phyloP scores from a whole-genome alignment of 2,113 vertebrate species.

The Merops nubicus region DNA sequence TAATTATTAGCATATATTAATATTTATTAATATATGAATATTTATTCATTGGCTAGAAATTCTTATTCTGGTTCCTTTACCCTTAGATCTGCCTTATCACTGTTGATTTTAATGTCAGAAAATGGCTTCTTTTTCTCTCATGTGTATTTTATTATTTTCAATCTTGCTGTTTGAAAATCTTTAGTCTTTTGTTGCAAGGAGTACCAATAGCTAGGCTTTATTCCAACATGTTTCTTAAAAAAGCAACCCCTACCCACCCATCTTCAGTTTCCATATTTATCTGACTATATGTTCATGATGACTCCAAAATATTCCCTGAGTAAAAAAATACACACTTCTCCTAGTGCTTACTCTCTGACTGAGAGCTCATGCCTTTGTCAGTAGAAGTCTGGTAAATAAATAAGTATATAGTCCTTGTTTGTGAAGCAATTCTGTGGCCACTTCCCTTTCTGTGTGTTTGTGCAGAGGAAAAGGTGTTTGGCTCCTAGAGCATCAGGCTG shows the following conservation, averaged over 20 bases:
- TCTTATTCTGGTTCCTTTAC: not conserved
- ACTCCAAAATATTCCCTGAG: not conserved
- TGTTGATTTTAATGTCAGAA: not conserved
- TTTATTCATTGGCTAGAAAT: not conserved
- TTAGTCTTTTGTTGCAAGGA: not conserved
- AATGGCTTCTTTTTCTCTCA: not conserved
- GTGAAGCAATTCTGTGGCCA: not conserved
- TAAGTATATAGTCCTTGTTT: not conserved
- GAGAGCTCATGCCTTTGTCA: not conserved
- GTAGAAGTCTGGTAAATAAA: not conserved
- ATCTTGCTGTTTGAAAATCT: not conserved
- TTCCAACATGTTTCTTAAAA: not conserved
- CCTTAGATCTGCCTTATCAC: not conserved
- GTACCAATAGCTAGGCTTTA: not conserved
- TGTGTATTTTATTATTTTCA: not conserved
- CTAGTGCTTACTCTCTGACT: not conserved
- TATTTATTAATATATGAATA: no score
- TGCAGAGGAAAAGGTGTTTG: not conserved
- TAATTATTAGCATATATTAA: no score
- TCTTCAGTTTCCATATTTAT: not conserved
- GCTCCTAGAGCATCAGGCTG: not conserved
- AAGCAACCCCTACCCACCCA: fast-evolving
- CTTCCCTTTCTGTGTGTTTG: not conserved
- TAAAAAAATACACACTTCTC: not conserved
- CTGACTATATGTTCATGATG: not conserved